Conservation (phyloP, 1,140 invertebrate genomes). For the Heliconius melpomene region DNA sequence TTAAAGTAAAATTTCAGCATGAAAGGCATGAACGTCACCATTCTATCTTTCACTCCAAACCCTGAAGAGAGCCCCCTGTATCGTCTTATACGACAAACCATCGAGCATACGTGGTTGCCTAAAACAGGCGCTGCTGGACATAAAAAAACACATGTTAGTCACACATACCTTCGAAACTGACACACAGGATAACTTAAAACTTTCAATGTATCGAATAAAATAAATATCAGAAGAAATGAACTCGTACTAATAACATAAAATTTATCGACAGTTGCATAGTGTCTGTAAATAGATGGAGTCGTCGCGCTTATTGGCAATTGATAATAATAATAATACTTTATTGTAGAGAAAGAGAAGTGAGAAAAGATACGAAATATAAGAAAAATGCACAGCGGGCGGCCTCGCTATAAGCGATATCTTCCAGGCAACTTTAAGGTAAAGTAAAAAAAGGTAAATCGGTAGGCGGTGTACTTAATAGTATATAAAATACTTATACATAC, state of each 20-base stretch:
- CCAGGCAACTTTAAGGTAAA: too few species aligned
- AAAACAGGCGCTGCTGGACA: slow-evolving; percentile 37
- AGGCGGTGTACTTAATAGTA: too few species aligned
- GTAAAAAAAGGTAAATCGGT: too few species aligned
- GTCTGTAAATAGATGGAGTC: neutral
- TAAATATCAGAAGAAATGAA: neutral
- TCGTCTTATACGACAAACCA: slow-evolving; percentile 74
- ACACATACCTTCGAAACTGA: neutral
- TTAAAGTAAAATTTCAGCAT: slow-evolving; percentile 87
- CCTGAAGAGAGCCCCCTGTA: slow-evolving; percentile 79
- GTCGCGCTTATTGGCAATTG: neutral
- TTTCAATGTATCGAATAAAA: neutral
- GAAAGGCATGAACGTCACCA: slow-evolving; percentile 87
- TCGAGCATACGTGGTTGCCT: slow-evolving; percentile 41
- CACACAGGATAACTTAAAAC: neutral
- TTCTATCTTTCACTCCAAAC: slow-evolving; percentile 83
- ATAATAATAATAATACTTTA: too few species aligned
- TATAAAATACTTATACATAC: too few species aligned
- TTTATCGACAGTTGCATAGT: neutral
- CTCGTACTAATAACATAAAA: neutral
- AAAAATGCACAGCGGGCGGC: too few species aligned
- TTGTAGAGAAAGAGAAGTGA: too few species aligned
- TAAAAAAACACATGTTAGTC: slow-evolving; percentile 15
- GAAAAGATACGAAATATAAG: too few species aligned
- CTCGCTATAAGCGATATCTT: too few species aligned